phyloP scores from a whole-genome alignment of 2,797 vertebrate genomes.

The Chrosomus eos region DNA sequence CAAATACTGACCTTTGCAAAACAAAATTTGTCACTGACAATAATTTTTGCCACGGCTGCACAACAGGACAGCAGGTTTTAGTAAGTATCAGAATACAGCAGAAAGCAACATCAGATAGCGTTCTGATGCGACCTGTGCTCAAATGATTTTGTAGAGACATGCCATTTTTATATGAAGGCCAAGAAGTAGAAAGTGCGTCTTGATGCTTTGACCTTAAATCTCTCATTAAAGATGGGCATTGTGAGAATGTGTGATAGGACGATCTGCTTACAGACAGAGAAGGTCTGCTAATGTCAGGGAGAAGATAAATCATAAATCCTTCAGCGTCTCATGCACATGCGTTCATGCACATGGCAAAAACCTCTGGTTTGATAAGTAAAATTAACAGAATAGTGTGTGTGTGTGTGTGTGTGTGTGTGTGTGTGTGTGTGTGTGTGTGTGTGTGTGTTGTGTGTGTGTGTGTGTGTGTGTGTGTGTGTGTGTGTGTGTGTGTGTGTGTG shows the following conservation, averaged over 20 bases:
- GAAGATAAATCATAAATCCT: constrained; percentile 15
- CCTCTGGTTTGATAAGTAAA: neutral
- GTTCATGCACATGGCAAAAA: neutral
- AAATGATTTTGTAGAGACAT: neutral
- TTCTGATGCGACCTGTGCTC: neutral
- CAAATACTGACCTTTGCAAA: neutral
- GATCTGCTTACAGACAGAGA: neutral
- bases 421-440: neutral
- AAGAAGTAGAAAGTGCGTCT: neutral
- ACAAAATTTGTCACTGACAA: neutral
- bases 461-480: neutral
- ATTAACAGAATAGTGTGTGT: neutral
- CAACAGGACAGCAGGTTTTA: neutral
- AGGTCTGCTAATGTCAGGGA: constrained; percentile 1
- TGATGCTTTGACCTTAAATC: constrained; percentile 9
- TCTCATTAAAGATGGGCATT: neutral
- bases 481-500: neutral
- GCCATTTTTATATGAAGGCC: neutral
- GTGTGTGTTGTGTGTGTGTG: neutral
- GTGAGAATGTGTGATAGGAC: constrained; percentile 20
- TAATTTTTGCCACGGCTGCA: neutral
- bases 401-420: neutral
- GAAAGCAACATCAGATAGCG: neutral
- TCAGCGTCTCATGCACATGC: no score
- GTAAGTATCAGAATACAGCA: neutral